Evolutionary conservation across 1,140 invertebrate species (phyloP).

Genomic region (Akabosia matsudoensis): DNA sequence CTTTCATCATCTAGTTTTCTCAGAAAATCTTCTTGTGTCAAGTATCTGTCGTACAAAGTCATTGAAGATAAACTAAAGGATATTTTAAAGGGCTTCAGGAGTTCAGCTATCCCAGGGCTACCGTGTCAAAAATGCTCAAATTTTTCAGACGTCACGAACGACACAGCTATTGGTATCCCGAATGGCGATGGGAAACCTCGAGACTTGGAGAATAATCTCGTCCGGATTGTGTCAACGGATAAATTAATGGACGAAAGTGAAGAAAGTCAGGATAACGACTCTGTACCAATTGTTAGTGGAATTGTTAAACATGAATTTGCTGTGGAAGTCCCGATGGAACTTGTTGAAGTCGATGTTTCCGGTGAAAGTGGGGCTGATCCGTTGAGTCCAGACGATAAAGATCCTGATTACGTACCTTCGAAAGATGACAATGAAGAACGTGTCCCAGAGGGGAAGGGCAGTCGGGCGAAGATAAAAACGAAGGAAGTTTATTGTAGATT

Average conservation of each 20-base stretch:
- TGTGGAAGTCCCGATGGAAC: not conserved
- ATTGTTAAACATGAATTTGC: not conserved
- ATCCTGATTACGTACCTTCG: not conserved
- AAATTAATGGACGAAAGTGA: not conserved
- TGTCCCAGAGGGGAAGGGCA: not conserved
- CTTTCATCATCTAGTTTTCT: no score
- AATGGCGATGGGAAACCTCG: no score
- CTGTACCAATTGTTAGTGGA: not conserved
- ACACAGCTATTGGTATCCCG: no score
- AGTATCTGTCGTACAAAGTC: no score
- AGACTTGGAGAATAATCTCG: no score
- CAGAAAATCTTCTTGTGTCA: no score
- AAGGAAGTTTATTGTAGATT: not conserved
- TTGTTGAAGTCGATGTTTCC: not conserved
- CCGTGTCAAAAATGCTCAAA: no score
- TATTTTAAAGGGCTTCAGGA: no score
- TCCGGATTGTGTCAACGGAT: not conserved
- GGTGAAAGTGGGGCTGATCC: not conserved
- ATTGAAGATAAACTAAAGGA: no score
- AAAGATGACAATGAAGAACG: not conserved
- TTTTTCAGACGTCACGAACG: no score
- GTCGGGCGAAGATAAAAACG: not conserved
- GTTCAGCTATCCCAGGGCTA: no score
- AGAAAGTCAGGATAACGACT: not conserved
- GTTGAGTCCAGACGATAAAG: not conserved